Evolutionary conservation across 1,140 invertebrate genomes (phyloP), one percentile per base, ranked within the genome.

Genomic region (Linepithema humile): DNA sequence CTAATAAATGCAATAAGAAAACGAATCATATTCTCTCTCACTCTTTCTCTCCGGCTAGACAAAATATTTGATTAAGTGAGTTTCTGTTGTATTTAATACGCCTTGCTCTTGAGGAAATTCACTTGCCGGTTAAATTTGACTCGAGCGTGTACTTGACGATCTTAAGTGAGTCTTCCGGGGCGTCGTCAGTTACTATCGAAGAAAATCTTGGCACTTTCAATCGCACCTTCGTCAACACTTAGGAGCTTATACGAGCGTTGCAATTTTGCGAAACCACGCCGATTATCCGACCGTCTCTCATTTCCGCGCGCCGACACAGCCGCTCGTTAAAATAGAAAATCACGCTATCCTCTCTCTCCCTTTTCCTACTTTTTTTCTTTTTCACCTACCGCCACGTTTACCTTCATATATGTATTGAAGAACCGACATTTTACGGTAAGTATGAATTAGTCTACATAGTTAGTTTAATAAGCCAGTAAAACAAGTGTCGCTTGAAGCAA

Each of bases 91-190:
- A 12, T 55, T 7, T 55, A 72, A 72, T 72, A 55, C 32, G 50
- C 55, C 50, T 72, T 55, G 48, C 20, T 55, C 32, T 72, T 20
- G 20, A 15, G 50, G n/a, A n/a, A 72, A 72, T 55, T 55, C 45
- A 72, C 50, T 55, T 15, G 50, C 55, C 69, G 38, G 50, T 55
- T 72, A 72, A 72, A 72, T 72, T 72, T 72, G 50, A 32, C 69
- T 38, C 32, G 32, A 72, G 69, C 50, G 50, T 72, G 32, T 40
- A 55, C 69, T 72, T 72, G 55, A 72, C 32, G 32, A 72, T 55
- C 69, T 72, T 55, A 72, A 72, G 50, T 72, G 69, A 72, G 69
- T 72, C 32, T 72, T 72, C 67, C 67, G 69, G 69, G 69, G 50
- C 50, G 50, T 55, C 69, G 32, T 72, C 69, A 20, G 60, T 15